Percentiles rank a stretch among this genome's conserved stretches.
Evolutionary conservation across 2,888 invertebrate genomes (phyloP).

Genomic region (Stenchaetothrips biformis): DNA sequence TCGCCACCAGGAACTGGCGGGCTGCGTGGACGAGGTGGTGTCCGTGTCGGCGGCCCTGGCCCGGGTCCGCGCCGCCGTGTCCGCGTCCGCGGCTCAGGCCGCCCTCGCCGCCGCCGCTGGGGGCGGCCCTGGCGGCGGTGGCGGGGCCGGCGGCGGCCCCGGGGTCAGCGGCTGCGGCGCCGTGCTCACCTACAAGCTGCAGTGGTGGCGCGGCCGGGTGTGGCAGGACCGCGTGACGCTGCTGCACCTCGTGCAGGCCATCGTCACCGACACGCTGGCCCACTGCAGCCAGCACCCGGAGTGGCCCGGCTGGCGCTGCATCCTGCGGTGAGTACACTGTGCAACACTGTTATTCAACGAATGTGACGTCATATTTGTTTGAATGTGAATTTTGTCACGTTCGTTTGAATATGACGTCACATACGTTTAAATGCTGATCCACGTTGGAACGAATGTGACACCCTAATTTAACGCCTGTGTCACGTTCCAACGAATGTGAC

Average conservation of each 20-base stretch:
- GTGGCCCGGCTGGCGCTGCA: not conserved
- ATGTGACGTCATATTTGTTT: too few relatives aligned
- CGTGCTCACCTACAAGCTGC: conserved; percentile 11
- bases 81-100: not conserved
- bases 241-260: conserved; percentile 36
- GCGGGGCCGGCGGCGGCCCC: not conserved
- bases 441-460: too few relatives aligned
- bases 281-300: conserved; percentile 30
- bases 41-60: not conserved
- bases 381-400: too few relatives aligned
- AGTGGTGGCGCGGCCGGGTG: conserved; percentile 35
- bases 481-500: too few relatives aligned
- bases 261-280: conserved; percentile 34
- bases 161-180: not conserved
- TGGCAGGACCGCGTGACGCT: conserved; percentile 36
- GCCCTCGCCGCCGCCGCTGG: not conserved
- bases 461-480: too few relatives aligned
- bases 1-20: not conserved
- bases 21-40: not conserved
- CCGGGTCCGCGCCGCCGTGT: not conserved
- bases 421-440: too few relatives aligned
- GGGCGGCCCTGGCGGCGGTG: not conserved
- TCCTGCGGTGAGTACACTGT: not conserved
- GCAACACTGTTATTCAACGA: too few relatives aligned
- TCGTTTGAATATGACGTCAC: too few relatives aligned